These are phyloP conservation scores for Zygothrica quintamaculata DNA, from an alignment of 2,888 invertebrate genomes.

Conservation along the genomic window DNA sequence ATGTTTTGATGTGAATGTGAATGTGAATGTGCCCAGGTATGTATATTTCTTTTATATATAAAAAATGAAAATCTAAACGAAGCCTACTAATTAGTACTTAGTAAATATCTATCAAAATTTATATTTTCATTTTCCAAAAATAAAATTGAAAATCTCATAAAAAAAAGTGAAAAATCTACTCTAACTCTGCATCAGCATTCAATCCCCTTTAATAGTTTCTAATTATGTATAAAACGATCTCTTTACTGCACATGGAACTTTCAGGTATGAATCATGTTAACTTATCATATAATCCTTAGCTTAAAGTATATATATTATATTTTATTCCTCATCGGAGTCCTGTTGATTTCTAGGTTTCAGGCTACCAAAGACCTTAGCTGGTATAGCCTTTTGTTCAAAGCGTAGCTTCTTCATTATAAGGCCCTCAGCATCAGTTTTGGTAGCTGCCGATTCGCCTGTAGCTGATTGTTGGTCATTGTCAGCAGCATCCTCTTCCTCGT, in stretches of 20 bases:
- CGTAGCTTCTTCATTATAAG: slow-evolving; percentile 88
- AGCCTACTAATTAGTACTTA: slow-evolving; percentile 43
- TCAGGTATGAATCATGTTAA: too few species aligned
- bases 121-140: not conserved
- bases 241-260: too few species aligned
- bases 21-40: too few species aligned
- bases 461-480: slow-evolving; percentile 87
- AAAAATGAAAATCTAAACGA: slow-evolving; percentile 1
- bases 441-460: slow-evolving; percentile 33
- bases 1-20: slow-evolving; percentile 24
- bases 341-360: slow-evolving; percentile 84
- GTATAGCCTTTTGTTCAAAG: slow-evolving; percentile 93
- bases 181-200: too few species aligned
- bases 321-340: slow-evolving; percentile 77
- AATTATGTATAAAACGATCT: too few species aligned
- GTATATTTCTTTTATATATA: not conserved
- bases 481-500: slow-evolving; percentile 86
- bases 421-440: slow-evolving; percentile 85
- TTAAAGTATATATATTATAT: too few species aligned
- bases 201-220: too few species aligned
- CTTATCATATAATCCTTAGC: not conserved
- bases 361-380: slow-evolving; percentile 96
- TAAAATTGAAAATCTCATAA: too few species aligned
- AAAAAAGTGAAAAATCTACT: too few species aligned
- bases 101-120: too few species aligned